Percentiles rank a stretch among this genome's conserved stretches.
Conservation (phyloP, 2,888 invertebrate species). For the Hirudinaria manillensis region DNA sequence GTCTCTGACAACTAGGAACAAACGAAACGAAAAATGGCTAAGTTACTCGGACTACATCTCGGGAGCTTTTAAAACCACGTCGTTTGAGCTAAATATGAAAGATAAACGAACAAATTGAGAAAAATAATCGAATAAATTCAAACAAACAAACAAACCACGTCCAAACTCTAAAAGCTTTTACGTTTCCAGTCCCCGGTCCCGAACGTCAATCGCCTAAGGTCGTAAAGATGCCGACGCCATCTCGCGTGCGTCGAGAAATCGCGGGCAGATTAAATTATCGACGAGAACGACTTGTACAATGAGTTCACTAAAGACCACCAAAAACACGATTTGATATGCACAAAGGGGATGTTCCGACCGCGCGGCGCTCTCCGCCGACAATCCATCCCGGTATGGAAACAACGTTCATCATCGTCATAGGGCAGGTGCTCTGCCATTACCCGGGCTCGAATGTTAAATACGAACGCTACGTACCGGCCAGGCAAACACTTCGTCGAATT, state of each 20-base stretch:
- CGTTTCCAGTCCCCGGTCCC: no score
- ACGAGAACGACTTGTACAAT: constrained; percentile 5
- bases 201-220: no score
- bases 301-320: not conserved
- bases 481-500: not conserved
- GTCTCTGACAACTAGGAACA: not conserved
- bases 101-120: not conserved
- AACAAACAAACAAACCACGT: no score
- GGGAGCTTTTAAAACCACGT: constrained; percentile 6
- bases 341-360: not conserved
- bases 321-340: constrained; percentile 19
- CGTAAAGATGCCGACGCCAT: not conserved
- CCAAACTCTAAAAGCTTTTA: constrained; percentile 1
- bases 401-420: not conserved
- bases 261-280: constrained; percentile 5
- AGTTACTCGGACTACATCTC: not conserved
- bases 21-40: not conserved
- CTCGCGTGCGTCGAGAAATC: not conserved
- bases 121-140: not conserved
- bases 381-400: not conserved
- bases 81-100: constrained; percentile 1
- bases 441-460: no score
- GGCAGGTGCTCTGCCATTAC: no score
- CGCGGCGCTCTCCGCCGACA: no score
- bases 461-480: no score